phyloP scores from a whole-genome alignment of 2,797 vertebrate genomes.

The Molossus molossus region DNA sequence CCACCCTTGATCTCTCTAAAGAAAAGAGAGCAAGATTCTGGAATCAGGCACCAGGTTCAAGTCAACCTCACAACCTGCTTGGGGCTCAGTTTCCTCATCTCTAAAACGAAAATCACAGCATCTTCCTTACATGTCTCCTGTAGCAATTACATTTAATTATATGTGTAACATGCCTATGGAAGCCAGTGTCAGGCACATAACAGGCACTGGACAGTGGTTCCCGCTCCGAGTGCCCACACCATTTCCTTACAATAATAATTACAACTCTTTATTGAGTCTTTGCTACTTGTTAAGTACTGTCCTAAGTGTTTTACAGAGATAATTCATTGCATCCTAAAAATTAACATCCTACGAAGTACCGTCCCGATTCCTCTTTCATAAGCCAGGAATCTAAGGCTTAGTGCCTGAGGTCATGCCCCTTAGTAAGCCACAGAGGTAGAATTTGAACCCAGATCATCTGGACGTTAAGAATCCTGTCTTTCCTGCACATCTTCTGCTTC shows the following conservation, averaged over 20 bases:
- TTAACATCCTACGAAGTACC: neutral
- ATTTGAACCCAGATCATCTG: neutral
- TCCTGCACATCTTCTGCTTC: neutral
- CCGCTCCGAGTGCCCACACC: neutral
- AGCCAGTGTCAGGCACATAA: neutral
- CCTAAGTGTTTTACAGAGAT: slow-evolving; percentile 27
- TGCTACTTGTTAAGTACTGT: neutral
- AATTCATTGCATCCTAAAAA: neutral
- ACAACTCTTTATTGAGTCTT: neutral
- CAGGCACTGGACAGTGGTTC: neutral
- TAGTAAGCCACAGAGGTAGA: neutral
- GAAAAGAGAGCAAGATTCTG: slow-evolving; percentile 34
- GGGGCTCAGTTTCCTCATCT: slow-evolving; percentile 46
- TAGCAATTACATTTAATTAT: neutral
- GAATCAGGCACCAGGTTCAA: neutral
- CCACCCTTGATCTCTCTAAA: neutral
- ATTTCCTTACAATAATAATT: neutral
- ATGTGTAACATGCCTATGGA: neutral
- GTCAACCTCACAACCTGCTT: neutral
- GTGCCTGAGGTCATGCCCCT: neutral
- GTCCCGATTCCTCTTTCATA: neutral
- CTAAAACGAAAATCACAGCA: neutral
- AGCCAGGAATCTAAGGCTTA: neutral
- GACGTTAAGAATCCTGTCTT: neutral
- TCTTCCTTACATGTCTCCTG: neutral